phyloP scores from a whole-genome alignment of 1,140 invertebrate species.

The Saccostrea echinata region DNA sequence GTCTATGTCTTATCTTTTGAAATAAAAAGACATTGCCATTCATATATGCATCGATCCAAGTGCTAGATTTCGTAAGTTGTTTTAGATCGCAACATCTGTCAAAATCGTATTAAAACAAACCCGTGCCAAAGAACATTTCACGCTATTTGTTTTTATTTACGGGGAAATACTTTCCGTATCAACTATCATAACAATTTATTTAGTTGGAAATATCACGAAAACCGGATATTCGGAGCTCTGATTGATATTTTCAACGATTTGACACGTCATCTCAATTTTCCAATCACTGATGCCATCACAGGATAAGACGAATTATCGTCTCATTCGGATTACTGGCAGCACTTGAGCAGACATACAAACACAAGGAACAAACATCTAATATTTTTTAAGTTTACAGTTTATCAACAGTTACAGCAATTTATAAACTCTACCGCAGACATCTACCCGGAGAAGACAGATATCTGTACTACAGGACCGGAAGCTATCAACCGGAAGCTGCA shows the following conservation, averaged over 20 bases:
- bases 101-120: slow-evolving; percentile 39
- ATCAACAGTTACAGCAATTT: no score
- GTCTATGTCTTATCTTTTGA: slow-evolving; percentile 13
- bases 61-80: background rate
- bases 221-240: slow-evolving; percentile 10
- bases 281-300: slow-evolving; percentile 14
- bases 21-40: slow-evolving; percentile 21
- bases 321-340: background rate
- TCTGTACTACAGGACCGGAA: background rate
- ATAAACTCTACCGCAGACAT: background rate
- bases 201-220: slow-evolving; percentile 21
- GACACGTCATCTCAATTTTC: slow-evolving; percentile 12
- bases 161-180: slow-evolving; percentile 30
- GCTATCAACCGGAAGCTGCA: background rate
- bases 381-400: no score
- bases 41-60: background rate
- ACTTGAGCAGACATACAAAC: background rate
- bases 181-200: slow-evolving; percentile 36
- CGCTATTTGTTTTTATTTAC: slow-evolving; percentile 33
- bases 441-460: no score
- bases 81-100: slow-evolving; percentile 27
- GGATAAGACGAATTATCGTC: background rate
- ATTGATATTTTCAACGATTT: slow-evolving; percentile 30
- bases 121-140: slow-evolving; percentile 29
- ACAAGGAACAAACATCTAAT: no score